Evolutionary conservation across 2,113 vertebrate species (phyloP).

Genomic region (Tetraodon nigroviridis): DNA sequence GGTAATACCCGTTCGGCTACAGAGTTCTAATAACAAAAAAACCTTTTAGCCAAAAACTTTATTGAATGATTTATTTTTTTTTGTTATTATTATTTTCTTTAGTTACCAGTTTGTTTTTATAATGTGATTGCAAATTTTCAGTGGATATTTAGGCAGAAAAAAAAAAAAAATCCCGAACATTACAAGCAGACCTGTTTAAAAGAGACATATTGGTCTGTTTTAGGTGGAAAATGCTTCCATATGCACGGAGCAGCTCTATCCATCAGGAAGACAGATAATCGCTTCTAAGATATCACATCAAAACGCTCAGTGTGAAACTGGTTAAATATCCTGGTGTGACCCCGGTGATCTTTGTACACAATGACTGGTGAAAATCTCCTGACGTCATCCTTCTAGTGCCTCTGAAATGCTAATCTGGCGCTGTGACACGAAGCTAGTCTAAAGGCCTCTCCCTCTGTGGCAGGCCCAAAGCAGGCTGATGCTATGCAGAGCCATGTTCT

Average conservation of each 20-base stretch:
- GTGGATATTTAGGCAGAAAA: neutral
- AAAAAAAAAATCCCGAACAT: neutral
- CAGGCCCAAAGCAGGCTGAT: conserved; percentile 7
- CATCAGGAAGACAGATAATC: conserved; percentile 17
- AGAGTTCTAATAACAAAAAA: too few species aligned
- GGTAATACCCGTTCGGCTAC: too few species aligned
- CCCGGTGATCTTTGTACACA: conserved; percentile 14
- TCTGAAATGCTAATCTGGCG: conserved; percentile 15
- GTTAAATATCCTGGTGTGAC: conserved; percentile 4
- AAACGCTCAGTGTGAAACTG: conserved; percentile 8
- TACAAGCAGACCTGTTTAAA: too few species aligned
- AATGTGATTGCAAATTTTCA: too few species aligned
- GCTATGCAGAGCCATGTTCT: conserved; percentile 46
- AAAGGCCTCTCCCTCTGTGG: conserved; percentile 13
- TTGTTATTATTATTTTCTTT: too few species aligned
- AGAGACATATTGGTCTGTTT: too few species aligned
- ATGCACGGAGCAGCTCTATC: conserved; percentile 10
- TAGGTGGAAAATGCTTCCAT: neutral
- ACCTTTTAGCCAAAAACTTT: too few species aligned
- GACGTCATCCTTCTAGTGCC: conserved; percentile 24
- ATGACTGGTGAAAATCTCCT: conserved; percentile 19
- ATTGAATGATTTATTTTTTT: too few species aligned
- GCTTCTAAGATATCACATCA: neutral
- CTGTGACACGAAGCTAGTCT: conserved; percentile 15
- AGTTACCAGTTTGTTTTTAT: too few species aligned